Base-by-base conservation (phyloP, 2,888 invertebrate genomes). In the Alloscopus bannaensis region DNA sequence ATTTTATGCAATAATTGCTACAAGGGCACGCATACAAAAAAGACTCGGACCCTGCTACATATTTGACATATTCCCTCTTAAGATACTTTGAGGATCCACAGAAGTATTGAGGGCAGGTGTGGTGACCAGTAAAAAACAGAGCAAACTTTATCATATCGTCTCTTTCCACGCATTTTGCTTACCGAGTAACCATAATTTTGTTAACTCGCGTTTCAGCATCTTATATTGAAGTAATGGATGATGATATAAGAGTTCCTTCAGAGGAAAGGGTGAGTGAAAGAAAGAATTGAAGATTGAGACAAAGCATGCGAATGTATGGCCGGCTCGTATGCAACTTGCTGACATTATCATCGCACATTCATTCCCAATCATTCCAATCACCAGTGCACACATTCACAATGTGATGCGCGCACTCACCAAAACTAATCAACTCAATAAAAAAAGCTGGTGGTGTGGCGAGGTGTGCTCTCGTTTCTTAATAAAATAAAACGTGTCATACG, bases 21-120 rank as follows among this genome's bases (percentile, higher is more conserved):
- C 69, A 70, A 70, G 69, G 69, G 69, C 69, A 70, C 42, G 57
- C 57, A 31, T 22, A 60, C 36, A n/a, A n/a, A n/a, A n/a, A n/a
- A n/a, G n/a, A n/a, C n/a, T n/a, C n/a, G n/a, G n/a, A n/a, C n/a
- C n/a, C n/a, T n/a, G n/a, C n/a, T n/a, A n/a, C n/a, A n/a, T n/a
- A n/a, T n/a, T n/a, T n/a, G n/a, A n/a, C n/a, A n/a, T n/a, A n/a
- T n/a, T n/a, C n/a, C n/a, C n/a, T n/a, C n/a, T n/a, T n/a, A n/a
- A n/a, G n/a, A n/a, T n/a, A n/a, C n/a, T n/a, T n/a, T n/a, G n/a
- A n/a, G n/a, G n/a, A n/a, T n/a, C n/a, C n/a, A n/a, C n/a, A 55
- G 69, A 28, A 68, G 31, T 60, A 71, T 71, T 71, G 71, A 71
- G 71, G 71, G 71, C 71, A 71, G 71, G 71, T 71, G 71, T 71